Evolutionary conservation across 2,113 vertebrate genomes (phyloP), one percentile per base, ranked within the genome.

Genomic region (Gambusia affinis): DNA sequence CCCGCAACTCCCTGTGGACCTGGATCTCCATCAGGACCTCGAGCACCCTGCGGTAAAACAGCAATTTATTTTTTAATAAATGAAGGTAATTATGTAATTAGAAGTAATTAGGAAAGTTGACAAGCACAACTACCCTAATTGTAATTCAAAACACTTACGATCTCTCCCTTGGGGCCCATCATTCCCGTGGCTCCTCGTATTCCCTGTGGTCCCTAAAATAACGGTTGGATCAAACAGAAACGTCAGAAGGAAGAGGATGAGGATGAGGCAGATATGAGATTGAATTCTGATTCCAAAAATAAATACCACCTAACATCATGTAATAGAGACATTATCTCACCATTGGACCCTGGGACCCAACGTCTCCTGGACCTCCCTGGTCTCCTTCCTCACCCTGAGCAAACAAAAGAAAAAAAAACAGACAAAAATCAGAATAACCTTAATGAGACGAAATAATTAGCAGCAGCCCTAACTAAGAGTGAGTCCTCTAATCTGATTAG

Each of bases 301-400:
- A 8, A 72, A 60, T 17, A 69, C 4, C 7, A 8, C 66, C 0
- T 33, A n/a, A 75, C 60, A 22, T 76, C 2, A 70, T 73, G 8
- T 44, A 76, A 24, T 44, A 60, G 94, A 92, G 83, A 31, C 7
- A 42, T 33, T 3, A 91, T 92, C 95, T 95, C 92, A 99, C 98
- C 85, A 78, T 95, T 88, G 95, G 93, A 88, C 98, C 98, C 94
- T 96, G 96, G 86, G 96, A 76, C 85, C 98, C 98, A 8, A 96
- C 92, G 62, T 97, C 96, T 84, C 98, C 98, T 27, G 73, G 44
- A 70, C 86, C 87, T 81, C 98, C 98, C 87, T 98, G 96, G 28
- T 98, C 96, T 35, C 98, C 98, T 89, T 98, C 97, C 91, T 97
- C 96, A 75, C 98, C 98, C 97, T 99, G 61, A 79, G 74, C 79